Percentiles rank a stretch among this genome's conserved stretches.
Conservation (phyloP, 2,113 vertebrate genomes). For the Lycocorax pyrrhopterus region DNA sequence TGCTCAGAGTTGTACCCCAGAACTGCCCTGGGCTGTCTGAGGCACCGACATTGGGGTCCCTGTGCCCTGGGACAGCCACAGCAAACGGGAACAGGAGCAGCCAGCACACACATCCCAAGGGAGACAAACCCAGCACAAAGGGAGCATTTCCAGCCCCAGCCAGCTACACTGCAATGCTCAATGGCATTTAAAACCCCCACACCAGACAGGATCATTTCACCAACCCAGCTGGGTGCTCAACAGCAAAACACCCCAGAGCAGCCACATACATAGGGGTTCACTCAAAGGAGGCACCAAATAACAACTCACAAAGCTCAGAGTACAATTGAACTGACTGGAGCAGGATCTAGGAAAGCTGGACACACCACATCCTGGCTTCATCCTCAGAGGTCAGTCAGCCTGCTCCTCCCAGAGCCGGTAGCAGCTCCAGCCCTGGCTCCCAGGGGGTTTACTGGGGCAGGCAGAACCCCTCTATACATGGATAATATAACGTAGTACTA, state of each 20-base stretch:
- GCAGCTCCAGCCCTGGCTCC: not conserved
- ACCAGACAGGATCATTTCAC: fast-evolving
- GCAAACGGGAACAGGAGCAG: not conserved
- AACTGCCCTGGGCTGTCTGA: fast-evolving
- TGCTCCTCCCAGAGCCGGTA: not conserved
- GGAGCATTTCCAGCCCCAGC: not conserved
- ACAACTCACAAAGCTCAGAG: not conserved
- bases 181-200: not conserved
- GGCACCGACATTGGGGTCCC: fast-evolving
- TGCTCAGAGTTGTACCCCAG: not conserved
- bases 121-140: not conserved
- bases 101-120: not conserved
- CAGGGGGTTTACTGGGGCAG: not conserved
- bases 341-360: not conserved
- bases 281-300: not conserved
- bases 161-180: not conserved
- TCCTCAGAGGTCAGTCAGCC: not conserved
- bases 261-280: fast-evolving
- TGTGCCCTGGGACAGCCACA: not conserved
- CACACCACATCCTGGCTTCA: fast-evolving
- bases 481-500: fast-evolving
- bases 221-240: not conserved
- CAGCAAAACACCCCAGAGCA: not conserved
- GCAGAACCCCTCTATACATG: fast-evolving
- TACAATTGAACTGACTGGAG: fast-evolving